phyloP scores from a whole-genome alignment of 1,140 invertebrate species.

The Sycophila sp. region DNA sequence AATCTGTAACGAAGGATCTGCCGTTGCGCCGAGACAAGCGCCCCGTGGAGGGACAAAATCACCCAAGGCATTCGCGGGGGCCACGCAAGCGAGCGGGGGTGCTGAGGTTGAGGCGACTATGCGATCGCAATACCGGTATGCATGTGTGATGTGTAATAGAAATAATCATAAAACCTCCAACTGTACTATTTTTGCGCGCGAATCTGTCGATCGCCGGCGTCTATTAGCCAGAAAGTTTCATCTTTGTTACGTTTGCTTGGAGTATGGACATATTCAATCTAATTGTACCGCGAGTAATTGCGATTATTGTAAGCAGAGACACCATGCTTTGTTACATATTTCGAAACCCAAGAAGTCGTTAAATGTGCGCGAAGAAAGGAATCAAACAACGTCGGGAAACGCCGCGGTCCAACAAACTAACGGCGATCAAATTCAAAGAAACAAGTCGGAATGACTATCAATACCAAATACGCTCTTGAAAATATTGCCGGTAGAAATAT shows the following conservation, averaged over 20 bases:
- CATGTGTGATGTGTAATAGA: background rate
- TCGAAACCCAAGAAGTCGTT: background rate
- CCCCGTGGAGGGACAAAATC: background rate
- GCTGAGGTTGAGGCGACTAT: background rate
- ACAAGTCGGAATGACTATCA: background rate
- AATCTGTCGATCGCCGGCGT: background rate
- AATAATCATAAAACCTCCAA: background rate
- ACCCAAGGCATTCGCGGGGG: background rate
- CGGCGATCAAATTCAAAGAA: background rate
- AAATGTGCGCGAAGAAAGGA: background rate
- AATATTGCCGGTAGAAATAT: background rate
- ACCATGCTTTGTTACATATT: slow-evolving; percentile 4
- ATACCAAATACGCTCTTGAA: background rate
- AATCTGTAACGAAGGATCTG: too few species aligned
- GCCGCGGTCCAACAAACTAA: background rate
- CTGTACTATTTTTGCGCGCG: background rate
- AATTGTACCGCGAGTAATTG: background rate
- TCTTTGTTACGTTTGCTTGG: slow-evolving; percentile 6
- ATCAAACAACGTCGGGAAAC: background rate
- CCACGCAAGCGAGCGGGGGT: background rate
- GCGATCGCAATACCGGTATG: background rate
- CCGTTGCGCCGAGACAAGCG: too few species aligned
- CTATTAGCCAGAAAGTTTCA: background rate
- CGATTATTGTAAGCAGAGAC: background rate
- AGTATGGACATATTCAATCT: background rate